These are phyloP conservation scores for Philaethria dido DNA, from an alignment of 2,888 invertebrate genomes.

Conservation along the genomic window DNA sequence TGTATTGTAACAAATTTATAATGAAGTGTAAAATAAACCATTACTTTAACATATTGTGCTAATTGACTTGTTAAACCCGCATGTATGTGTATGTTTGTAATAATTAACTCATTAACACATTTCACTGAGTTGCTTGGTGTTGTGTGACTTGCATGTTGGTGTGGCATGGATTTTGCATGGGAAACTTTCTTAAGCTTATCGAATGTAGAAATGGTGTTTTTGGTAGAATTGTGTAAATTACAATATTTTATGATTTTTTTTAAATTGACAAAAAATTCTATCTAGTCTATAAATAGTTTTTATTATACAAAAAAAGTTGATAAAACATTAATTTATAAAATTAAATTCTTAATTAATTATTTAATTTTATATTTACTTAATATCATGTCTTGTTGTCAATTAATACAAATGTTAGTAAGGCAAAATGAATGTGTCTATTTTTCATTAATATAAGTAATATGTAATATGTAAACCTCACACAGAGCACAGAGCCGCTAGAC, in stretches of 20 bases:
- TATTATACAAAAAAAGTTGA: no score
- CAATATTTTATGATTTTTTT: background rate
- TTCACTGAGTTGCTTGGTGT: constrained; percentile 35
- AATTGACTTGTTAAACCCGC: constrained; percentile 24
- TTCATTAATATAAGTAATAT: no score
- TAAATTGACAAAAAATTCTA: background rate
- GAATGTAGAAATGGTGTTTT: constrained; percentile 15
- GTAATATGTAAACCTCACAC: constrained; percentile 43
- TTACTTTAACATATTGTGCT: constrained; percentile 23
- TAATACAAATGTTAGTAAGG: no score
- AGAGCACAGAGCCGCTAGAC: constrained; percentile 92
- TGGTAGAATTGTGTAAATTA: background rate
- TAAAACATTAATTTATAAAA: no score
- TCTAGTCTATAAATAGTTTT: no score
- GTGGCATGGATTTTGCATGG: constrained; percentile 29
- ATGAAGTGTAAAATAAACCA: constrained; percentile 16
- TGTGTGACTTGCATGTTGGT: constrained; percentile 28
- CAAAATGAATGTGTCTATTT: no score
- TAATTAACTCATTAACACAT: constrained; percentile 33
- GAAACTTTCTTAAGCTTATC: constrained; percentile 13
- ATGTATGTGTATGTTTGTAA: constrained; percentile 17
- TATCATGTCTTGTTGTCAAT: no score
- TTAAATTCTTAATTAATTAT: no score
- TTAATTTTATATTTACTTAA: no score
- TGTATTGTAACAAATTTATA: constrained; percentile 4